These are phyloP conservation scores for Nasonia longicornis DNA, from an alignment of 1,140 invertebrate species.

Conservation along the genomic window DNA sequence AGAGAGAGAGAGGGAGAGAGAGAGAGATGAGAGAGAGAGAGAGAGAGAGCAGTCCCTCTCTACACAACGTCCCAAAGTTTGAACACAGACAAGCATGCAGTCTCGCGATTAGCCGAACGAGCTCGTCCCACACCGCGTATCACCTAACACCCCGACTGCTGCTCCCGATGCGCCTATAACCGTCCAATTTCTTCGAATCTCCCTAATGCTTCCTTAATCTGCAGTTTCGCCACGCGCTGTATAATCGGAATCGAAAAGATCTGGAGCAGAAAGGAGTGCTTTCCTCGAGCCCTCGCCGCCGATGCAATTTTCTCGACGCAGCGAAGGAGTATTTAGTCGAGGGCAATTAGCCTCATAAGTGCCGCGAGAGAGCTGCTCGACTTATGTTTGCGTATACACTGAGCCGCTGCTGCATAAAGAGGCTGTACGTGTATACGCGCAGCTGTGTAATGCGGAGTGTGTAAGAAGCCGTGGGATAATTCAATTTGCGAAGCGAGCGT, in stretches of 20 bases:
- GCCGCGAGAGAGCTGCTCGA: slow-evolving; percentile 45
- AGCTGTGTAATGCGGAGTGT: background rate
- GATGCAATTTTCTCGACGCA: background rate
- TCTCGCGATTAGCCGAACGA: slow-evolving; percentile 12
- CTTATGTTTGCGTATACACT: background rate
- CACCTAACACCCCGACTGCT: background rate
- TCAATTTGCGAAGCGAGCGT: background rate
- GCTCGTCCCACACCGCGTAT: background rate
- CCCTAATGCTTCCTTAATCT: slow-evolving; percentile 34
- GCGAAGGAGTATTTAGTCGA: slow-evolving; percentile 57
- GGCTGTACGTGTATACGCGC: background rate
- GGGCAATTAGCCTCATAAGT: slow-evolving; percentile 58
- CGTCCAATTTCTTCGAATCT: slow-evolving; percentile 33
- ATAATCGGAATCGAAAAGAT: slow-evolving; percentile 21
- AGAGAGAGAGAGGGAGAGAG: too few relatives aligned
- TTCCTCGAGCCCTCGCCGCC: background rate
- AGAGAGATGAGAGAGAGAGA: too few relatives aligned
- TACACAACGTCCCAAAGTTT: slow-evolving; percentile 21
- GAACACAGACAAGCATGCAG: background rate
- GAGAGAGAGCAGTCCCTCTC: too few relatives aligned
- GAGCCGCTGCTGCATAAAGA: too few relatives aligned
- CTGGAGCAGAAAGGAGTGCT: slow-evolving; percentile 1
- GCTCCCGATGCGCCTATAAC: background rate
- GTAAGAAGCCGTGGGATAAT: background rate
- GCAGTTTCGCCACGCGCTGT: background rate